Evolutionary conservation across 2,113 vertebrate genomes (phyloP).

Genomic region (Clinocottus analis): DNA sequence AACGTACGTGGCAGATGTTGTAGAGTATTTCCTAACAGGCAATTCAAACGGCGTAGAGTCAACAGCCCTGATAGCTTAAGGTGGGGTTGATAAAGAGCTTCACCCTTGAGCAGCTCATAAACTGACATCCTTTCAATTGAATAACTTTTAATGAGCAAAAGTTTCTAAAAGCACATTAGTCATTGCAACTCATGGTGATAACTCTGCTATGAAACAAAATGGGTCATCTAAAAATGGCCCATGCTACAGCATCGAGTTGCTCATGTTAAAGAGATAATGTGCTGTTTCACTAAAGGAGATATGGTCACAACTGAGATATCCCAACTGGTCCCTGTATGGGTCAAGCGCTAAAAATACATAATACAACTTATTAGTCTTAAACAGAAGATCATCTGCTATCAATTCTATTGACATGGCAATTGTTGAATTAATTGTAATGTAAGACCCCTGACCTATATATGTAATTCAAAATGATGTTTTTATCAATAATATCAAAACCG

Average conservation of each 20-base stretch:
- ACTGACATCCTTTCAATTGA: conserved; percentile 11
- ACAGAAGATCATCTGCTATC: not conserved
- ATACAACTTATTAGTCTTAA: no score
- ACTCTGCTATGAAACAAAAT: not conserved
- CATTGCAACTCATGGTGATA: not conserved
- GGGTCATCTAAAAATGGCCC: no score
- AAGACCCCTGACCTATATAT: not conserved
- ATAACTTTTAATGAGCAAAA: conserved; percentile 6
- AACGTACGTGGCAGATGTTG: conserved; percentile 27
- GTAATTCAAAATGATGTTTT: not conserved
- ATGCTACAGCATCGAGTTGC: not conserved
- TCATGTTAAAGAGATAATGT: not conserved
- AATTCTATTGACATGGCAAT: not conserved
- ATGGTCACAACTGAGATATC: not conserved
- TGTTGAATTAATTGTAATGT: not conserved
- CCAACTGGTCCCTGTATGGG: not conserved
- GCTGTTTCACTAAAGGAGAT: not conserved
- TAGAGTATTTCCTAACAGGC: conserved; percentile 58
- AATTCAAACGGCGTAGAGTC: conserved; percentile 46
- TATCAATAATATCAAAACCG: not conserved
- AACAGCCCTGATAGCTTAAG: conserved; percentile 65
- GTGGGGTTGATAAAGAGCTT: conserved; percentile 53
- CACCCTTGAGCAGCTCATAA: conserved; percentile 23
- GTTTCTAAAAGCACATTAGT: not conserved
- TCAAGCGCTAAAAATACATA: no score